These are phyloP conservation scores for Platichthys stellatus DNA, from an alignment of 2,113 vertebrate genomes.

Conservation along the genomic window DNA sequence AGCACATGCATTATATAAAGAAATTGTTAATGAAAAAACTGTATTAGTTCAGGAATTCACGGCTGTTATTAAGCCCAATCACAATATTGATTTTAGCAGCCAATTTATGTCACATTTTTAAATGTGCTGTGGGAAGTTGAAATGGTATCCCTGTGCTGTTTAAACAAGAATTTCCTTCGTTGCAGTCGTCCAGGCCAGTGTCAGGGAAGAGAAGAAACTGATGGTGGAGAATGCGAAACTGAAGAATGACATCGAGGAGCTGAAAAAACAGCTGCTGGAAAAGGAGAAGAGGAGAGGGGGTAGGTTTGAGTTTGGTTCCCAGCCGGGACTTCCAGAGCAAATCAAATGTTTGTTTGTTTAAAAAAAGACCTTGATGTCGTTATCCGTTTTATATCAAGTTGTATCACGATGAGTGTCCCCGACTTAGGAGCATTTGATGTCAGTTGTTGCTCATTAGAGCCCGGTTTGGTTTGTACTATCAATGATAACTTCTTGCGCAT, in stretches of 20 bases:
- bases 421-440: slow-evolving; percentile 39
- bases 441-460: slow-evolving; percentile 56
- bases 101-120: neutral
- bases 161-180: slow-evolving; percentile 44
- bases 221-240: slow-evolving; percentile 95
- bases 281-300: slow-evolving; percentile 94
- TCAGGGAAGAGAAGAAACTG: slow-evolving; percentile 95
- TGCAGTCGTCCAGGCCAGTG: slow-evolving; percentile 90
- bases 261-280: slow-evolving; percentile 91
- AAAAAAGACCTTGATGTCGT: slow-evolving; percentile 51
- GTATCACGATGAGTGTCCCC: slow-evolving; percentile 5
- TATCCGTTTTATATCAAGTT: slow-evolving; percentile 24
- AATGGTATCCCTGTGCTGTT: slow-evolving; percentile 7
- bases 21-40: no score
- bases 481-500: slow-evolving; percentile 44
- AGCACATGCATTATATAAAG: no score
- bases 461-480: slow-evolving; percentile 52
- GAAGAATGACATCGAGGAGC: slow-evolving; percentile 93
- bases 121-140: slow-evolving; percentile 4
- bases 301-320: slow-evolving; percentile 64
- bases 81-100: neutral
- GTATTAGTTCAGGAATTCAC: neutral
- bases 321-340: slow-evolving; percentile 8
- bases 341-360: slow-evolving; percentile 50
- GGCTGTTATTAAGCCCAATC: neutral